phyloP scores from a whole-genome alignment of 2,888 invertebrate genomes.

The Ariolimax columbianus region DNA sequence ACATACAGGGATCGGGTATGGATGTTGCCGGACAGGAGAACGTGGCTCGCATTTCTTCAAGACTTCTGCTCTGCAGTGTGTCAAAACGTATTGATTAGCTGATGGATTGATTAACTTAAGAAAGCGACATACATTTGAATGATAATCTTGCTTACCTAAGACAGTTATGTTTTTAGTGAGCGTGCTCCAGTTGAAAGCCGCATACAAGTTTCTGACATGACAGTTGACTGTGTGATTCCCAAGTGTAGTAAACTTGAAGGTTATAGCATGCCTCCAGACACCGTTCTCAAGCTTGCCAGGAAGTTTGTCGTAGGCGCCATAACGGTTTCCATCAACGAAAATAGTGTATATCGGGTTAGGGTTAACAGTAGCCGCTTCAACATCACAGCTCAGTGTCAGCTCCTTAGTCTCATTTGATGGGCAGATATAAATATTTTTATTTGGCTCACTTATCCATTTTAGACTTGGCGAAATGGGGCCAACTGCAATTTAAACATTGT shows the following conservation, averaged over 20 bases:
- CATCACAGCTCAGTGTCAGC: neutral
- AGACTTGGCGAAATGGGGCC: neutral
- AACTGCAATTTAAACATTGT: neutral
- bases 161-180: neutral
- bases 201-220: neutral
- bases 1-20: no score
- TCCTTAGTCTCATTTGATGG: neutral
- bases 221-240: neutral
- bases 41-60: no score
- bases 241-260: neutral
- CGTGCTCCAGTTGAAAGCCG: neutral
- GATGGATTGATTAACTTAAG: no score
- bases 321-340: neutral
- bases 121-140: no score
- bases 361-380: neutral
- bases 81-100: no score
- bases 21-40: no score
- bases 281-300: neutral
- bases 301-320: constrained; percentile 8
- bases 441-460: neutral
- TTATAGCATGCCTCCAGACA: neutral
- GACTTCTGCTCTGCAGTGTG: no score
- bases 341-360: neutral
- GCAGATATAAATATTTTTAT: neutral
- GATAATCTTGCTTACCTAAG: neutral